Conservation (phyloP, 1,140 invertebrate genomes). For the Drosophila busckii region DNA sequence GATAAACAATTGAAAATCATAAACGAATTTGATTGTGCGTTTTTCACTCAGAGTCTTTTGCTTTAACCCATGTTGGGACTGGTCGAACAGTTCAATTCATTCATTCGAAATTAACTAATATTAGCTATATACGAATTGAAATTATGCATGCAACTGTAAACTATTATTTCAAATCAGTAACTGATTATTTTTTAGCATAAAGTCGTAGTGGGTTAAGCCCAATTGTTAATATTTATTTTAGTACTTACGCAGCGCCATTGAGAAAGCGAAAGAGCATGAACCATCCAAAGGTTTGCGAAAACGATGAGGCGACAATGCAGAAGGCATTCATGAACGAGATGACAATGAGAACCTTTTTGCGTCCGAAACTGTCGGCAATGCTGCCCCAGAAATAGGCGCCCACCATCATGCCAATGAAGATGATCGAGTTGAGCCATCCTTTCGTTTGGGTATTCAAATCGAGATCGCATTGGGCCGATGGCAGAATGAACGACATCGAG, state of each 20-base stretch:
- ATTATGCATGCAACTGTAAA: too few species aligned
- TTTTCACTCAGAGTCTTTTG: too few species aligned
- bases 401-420: conserved; percentile 95
- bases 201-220: too few species aligned
- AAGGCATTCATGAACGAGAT: conserved; percentile 94
- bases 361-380: conserved; percentile 91
- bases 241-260: conserved; percentile 94
- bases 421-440: conserved; percentile 92
- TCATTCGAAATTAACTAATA: too few species aligned
- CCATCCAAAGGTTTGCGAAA: conserved; percentile 90
- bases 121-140: too few species aligned
- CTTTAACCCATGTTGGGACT: too few species aligned
- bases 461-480: conserved; percentile 94
- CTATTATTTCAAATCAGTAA: too few species aligned
- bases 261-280: conserved; percentile 94
- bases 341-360: conserved; percentile 90
- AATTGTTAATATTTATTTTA: neutral
- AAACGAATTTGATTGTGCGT: too few species aligned
- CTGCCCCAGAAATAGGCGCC: conserved; percentile 95
- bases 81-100: too few species aligned
- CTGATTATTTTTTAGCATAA: too few species aligned
- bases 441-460: conserved; percentile 91
- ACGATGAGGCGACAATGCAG: conserved; percentile 92
- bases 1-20: too few species aligned
- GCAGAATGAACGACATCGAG: conserved; percentile 95